Evolutionary conservation across 2,888 invertebrate genomes (phyloP).

Genomic region (Epinotia ramella): DNA sequence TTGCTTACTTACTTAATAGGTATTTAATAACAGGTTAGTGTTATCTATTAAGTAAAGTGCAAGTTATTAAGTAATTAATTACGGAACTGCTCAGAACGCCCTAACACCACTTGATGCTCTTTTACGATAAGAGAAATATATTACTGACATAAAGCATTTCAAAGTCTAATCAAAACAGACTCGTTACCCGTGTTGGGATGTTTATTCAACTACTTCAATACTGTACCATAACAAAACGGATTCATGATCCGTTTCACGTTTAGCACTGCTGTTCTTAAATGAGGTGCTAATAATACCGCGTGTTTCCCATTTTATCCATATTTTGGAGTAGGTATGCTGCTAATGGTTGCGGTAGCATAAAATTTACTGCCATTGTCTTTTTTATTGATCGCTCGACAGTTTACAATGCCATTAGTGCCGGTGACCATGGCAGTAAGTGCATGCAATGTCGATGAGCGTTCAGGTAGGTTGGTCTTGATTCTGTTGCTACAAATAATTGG

Average conservation of each 20-base stretch:
- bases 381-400: background rate
- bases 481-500: background rate
- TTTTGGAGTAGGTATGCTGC: background rate
- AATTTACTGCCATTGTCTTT: background rate
- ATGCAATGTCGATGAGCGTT: background rate
- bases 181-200: background rate
- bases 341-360: background rate
- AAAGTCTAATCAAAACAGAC: background rate
- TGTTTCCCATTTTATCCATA: conserved; percentile 2
- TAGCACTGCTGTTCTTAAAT: background rate
- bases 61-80: conserved; percentile 5
- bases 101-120: background rate
- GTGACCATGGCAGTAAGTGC: background rate
- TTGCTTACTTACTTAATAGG: background rate
- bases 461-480: background rate
- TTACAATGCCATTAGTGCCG: background rate
- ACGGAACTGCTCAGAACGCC: background rate
- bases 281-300: background rate
- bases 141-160: background rate
- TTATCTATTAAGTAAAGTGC: background rate
- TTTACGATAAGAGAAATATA: conserved; percentile 7
- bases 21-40: background rate
- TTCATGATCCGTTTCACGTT: background rate
- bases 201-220: background rate
- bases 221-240: background rate